A percentile compares a stretch with the other conserved stretches of the same genome.
Conservation (phyloP, 1,140 invertebrate genomes). For the Formica exsecta region DNA sequence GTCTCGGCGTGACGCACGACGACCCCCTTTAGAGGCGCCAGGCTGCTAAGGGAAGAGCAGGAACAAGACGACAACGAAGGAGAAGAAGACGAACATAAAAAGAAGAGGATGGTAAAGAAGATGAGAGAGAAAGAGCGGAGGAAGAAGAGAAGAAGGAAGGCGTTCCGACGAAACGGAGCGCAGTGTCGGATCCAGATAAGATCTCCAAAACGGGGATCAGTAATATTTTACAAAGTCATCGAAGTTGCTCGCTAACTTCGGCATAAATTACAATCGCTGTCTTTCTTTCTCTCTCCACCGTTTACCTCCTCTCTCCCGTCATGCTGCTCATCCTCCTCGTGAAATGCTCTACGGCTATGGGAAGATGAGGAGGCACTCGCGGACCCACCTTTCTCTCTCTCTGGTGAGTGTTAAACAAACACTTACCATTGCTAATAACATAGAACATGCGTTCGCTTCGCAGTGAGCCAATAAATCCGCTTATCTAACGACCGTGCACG, state of each 20-base stretch:
- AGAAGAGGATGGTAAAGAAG: constrained; percentile 28
- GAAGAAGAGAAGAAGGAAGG: constrained; percentile 73
- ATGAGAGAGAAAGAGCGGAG: constrained; percentile 62
- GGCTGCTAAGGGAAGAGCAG: constrained; percentile 65
- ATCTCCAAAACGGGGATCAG: constrained; percentile 81
- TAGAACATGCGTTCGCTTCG: constrained; percentile 61
- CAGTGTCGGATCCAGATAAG: constrained; percentile 78
- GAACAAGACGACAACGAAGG: constrained; percentile 41
- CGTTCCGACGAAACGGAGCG: constrained; percentile 77
- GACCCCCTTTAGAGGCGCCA: constrained; percentile 75
- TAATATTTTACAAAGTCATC: constrained; percentile 85
- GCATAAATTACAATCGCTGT: constrained; percentile 81
- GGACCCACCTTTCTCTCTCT: constrained; percentile 42
- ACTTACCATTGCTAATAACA: constrained; percentile 78
- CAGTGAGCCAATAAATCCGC: constrained; percentile 72
- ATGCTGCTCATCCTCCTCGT: constrained; percentile 55
- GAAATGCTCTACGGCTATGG: constrained; percentile 34
- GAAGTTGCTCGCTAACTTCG: constrained; percentile 84
- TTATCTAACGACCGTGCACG: constrained; percentile 57
- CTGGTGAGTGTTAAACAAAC: constrained; percentile 78
- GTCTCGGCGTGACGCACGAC: constrained; percentile 73
- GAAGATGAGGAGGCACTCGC: constrained; percentile 62
- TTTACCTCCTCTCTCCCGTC: constrained; percentile 7
- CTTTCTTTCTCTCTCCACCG: constrained; percentile 29
- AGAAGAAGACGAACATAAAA: constrained; percentile 41